Conservation (phyloP, 2,888 invertebrate genomes). For the Myopa testacea region DNA sequence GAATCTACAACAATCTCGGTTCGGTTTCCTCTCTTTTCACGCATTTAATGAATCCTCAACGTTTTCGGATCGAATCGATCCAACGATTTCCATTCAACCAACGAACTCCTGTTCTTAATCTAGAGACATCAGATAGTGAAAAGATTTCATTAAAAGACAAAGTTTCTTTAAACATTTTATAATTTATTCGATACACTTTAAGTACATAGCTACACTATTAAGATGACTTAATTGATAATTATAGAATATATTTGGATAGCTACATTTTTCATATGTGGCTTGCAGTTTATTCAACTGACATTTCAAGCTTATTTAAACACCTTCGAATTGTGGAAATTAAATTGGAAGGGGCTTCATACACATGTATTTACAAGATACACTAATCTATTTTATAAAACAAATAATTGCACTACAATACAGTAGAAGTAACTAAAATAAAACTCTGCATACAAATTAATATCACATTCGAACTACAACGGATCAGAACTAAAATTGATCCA, state of each 20-base stretch:
- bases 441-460: conserved; percentile 43
- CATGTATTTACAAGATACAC: background rate
- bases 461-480: conserved; percentile 40
- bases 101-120: too few species aligned
- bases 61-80: too few species aligned
- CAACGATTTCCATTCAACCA: too few species aligned
- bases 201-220: background rate
- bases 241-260: conserved; percentile 8
- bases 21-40: too few species aligned
- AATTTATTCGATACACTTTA: conserved; percentile 20
- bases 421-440: conserved; percentile 21
- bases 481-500: background rate
- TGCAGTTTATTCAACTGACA: background rate
- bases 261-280: background rate
- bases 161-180: conserved; percentile 10
- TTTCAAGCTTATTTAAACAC: background rate
- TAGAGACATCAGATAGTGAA: too few species aligned
- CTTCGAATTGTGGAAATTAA: background rate
- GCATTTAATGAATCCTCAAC: too few species aligned
- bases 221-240: background rate
- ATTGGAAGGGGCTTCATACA: too few species aligned
- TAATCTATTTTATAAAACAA: background rate
- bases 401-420: conserved; percentile 42
- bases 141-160: background rate
- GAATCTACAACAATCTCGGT: too few species aligned